phyloP scores from a whole-genome alignment of 2,113 vertebrate genomes.

The Ranitomeya imitator region DNA sequence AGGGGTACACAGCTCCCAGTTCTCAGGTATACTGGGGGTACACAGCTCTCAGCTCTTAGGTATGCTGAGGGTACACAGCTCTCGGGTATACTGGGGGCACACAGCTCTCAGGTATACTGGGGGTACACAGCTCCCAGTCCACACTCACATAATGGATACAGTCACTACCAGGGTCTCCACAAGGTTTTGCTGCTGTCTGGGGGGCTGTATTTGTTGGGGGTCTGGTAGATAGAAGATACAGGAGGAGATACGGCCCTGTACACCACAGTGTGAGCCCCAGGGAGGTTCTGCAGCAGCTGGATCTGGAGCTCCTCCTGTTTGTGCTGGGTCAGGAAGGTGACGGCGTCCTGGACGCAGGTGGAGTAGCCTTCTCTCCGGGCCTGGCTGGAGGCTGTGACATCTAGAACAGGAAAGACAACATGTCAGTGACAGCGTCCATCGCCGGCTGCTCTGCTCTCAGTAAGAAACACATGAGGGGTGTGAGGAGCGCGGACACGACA shows the following conservation, averaged over 20 bases:
- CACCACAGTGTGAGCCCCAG: slow-evolving; percentile 5
- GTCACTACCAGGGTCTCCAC: too few species aligned
- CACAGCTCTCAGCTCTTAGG: too few species aligned
- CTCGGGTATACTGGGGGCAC: too few species aligned
- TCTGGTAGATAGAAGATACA: neutral
- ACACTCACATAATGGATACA: slow-evolving; percentile 50
- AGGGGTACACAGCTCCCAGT: too few species aligned
- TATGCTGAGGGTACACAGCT: too few species aligned
- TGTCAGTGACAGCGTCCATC: neutral
- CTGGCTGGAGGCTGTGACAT: slow-evolving; percentile 33
- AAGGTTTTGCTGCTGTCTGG: slow-evolving; percentile 35
- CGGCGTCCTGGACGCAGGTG: slow-evolving; percentile 65
- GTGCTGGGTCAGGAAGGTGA: slow-evolving; percentile 64
- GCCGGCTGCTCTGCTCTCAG: slow-evolving; percentile 12
- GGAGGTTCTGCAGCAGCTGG: slow-evolving; percentile 63
- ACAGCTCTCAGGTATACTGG: neutral
- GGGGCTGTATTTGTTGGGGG: slow-evolving; percentile 26
- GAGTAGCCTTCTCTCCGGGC: slow-evolving; percentile 63
- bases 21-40: too few species aligned
- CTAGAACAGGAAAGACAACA: slow-evolving; percentile 9
- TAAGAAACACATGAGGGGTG: slow-evolving; percentile 15
- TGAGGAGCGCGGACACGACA: neutral
- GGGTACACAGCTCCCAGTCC: slow-evolving; percentile 53
- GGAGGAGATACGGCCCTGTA: slow-evolving; percentile 23
- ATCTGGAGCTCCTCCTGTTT: slow-evolving; percentile 47